Evolutionary conservation across 2,797 vertebrate species (phyloP).

Genomic region (Urophycis tenuis): DNA sequence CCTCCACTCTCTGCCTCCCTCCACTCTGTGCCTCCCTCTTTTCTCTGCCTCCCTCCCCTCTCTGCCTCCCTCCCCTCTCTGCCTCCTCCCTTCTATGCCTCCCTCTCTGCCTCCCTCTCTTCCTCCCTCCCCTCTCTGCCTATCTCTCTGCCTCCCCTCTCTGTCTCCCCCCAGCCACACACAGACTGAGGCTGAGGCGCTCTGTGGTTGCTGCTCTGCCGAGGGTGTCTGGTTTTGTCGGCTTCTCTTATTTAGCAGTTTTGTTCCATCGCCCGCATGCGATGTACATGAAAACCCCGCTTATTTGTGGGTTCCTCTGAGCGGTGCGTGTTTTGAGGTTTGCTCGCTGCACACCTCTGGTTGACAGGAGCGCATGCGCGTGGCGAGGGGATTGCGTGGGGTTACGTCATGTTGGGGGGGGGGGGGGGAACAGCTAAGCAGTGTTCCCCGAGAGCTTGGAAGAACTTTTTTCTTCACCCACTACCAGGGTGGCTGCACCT

Average conservation of each 20-base stretch:
- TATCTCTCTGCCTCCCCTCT: slow-evolving; percentile 14
- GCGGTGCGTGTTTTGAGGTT: background rate
- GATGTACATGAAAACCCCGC: background rate
- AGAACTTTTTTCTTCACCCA: too few species aligned
- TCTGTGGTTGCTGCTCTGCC: background rate
- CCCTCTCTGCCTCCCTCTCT: background rate
- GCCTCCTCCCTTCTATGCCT: background rate
- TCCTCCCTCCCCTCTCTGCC: background rate
- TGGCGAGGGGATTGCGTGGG: background rate
- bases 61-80: background rate
- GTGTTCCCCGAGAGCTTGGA: too few species aligned
- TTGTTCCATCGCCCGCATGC: background rate
- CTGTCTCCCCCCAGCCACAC: background rate
- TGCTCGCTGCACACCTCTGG: too few species aligned
- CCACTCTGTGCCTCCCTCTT: background rate
- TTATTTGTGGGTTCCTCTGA: background rate
- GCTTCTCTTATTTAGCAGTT: background rate
- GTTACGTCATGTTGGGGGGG: too few species aligned
- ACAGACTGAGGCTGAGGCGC: background rate
- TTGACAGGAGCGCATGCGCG: background rate
- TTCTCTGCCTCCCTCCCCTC: background rate
- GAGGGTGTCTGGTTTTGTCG: background rate
- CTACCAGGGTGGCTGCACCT: too few species aligned
- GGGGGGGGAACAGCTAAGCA: too few species aligned
- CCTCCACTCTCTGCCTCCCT: background rate